phyloP scores from a whole-genome alignment of 2,797 vertebrate genomes.

The Alcedo quadribrachys region DNA sequence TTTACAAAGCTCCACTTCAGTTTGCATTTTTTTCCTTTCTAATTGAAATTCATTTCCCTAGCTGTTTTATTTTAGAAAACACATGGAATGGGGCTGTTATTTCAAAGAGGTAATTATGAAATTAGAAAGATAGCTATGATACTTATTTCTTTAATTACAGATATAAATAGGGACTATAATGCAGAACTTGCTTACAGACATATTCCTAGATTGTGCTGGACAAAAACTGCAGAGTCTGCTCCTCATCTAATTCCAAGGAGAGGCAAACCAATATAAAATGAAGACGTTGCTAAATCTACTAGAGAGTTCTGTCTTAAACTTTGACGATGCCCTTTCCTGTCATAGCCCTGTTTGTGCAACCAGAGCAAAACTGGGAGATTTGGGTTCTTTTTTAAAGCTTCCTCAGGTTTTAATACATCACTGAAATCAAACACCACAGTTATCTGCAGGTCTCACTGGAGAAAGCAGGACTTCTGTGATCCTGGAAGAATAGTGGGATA shows the following conservation, averaged over 20 bases:
- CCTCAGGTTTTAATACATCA: not conserved
- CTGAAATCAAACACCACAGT: not conserved
- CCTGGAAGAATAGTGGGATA: not conserved
- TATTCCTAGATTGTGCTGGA: not conserved
- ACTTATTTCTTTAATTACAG: conserved; percentile 57
- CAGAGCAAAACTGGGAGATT: not conserved
- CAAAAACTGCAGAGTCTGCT: conserved; percentile 28
- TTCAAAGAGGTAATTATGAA: conserved; percentile 78
- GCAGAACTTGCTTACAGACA: conserved; percentile 38
- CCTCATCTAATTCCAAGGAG: not conserved
- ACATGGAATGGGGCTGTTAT: conserved; percentile 76
- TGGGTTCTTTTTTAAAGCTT: not conserved
- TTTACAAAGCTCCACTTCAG: conserved; percentile 15
- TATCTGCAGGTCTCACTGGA: not conserved
- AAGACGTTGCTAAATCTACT: not conserved
- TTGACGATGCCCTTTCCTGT: not conserved
- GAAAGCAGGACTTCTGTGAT: not conserved
- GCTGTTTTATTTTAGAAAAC: conserved; percentile 77
- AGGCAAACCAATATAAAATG: not conserved
- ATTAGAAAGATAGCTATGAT: conserved; percentile 73
- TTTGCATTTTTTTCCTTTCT: conserved; percentile 72
- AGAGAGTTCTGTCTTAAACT: not conserved
- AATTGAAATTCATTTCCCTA: conserved; percentile 79
- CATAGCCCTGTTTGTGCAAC: not conserved
- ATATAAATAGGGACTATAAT: conserved; percentile 37